phyloP scores from a whole-genome alignment of 2,797 vertebrate genomes.

The Danio aesculapii region DNA sequence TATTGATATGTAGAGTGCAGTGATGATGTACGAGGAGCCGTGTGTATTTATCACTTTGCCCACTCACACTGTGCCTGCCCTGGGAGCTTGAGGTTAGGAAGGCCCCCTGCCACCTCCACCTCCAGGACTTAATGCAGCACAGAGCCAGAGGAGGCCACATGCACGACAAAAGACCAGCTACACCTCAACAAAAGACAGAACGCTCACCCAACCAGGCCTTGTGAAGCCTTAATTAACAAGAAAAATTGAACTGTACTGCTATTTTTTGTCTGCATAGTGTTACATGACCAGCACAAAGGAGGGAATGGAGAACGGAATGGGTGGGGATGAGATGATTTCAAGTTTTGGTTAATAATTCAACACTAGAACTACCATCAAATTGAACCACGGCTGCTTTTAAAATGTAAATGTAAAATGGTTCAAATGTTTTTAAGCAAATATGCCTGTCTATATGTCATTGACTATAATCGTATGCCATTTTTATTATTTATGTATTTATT shows the following conservation, averaged over 20 bases:
- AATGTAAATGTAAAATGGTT: too few species aligned
- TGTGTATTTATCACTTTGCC: conserved; percentile 57
- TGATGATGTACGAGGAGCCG: conserved; percentile 49
- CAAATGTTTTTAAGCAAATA: too few species aligned
- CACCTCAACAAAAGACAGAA: conserved; percentile 40
- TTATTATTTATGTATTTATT: too few species aligned
- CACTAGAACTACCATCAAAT: too few species aligned
- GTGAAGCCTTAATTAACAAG: conserved; percentile 58
- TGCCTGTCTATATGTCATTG: too few species aligned
- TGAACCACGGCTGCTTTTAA: too few species aligned
- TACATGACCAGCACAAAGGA: background rate
- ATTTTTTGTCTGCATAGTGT: conserved; percentile 8
- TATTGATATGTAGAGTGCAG: conserved; percentile 52
- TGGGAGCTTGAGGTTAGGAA: conserved; percentile 47
- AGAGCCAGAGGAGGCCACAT: conserved; percentile 25
- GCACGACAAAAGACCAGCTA: conserved; percentile 49
- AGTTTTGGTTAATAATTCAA: too few species aligned
- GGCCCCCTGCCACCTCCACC: conserved; percentile 55
- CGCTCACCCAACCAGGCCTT: conserved; percentile 24
- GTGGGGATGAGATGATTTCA: background rate
- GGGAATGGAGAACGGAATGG: background rate
- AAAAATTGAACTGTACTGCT: conserved; percentile 51
- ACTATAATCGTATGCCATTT: too few species aligned
- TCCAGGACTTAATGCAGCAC: conserved; percentile 41
- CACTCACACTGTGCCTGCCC: conserved; percentile 45